A percentile compares a stretch with the other conserved stretches of the same genome.
phyloP scores from a whole-genome alignment of 2,113 vertebrate species.

The Onychostoma macrolepis region DNA sequence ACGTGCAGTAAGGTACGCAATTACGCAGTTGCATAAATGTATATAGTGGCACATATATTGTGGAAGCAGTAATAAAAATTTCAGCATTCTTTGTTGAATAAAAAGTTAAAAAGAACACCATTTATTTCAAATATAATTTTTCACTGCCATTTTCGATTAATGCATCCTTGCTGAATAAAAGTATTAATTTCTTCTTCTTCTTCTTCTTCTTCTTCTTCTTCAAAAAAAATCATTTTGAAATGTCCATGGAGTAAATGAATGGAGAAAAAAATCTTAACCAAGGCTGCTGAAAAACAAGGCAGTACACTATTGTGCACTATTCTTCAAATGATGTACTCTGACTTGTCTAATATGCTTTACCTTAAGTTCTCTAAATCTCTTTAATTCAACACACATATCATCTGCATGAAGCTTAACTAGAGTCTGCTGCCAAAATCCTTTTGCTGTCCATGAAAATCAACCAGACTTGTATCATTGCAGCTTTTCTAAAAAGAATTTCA shows the following conservation, averaged over 20 bases:
- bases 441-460: slow-evolving; percentile 55
- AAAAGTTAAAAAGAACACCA: not conserved
- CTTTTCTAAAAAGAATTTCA: slow-evolving; percentile 70
- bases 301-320: not conserved
- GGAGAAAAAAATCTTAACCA: not conserved
- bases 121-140: not conserved
- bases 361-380: slow-evolving; percentile 21
- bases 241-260: not conserved
- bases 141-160: no score
- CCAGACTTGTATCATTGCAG: slow-evolving; percentile 63
- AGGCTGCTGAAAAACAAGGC: not conserved
- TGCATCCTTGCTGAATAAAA: no score
- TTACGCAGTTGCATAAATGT: no score
- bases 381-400: slow-evolving; percentile 58
- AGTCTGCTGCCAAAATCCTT: slow-evolving; percentile 56
- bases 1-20: no score
- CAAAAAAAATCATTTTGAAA: no score
- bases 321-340: not conserved
- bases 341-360: not conserved
- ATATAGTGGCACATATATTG: not conserved
- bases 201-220: no score
- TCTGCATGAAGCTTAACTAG: not conserved
- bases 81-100: no score
- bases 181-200: no score
- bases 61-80: not conserved